Base-by-base conservation (phyloP, 2,888 invertebrate genomes). In the Hypomecis atomaria region DNA sequence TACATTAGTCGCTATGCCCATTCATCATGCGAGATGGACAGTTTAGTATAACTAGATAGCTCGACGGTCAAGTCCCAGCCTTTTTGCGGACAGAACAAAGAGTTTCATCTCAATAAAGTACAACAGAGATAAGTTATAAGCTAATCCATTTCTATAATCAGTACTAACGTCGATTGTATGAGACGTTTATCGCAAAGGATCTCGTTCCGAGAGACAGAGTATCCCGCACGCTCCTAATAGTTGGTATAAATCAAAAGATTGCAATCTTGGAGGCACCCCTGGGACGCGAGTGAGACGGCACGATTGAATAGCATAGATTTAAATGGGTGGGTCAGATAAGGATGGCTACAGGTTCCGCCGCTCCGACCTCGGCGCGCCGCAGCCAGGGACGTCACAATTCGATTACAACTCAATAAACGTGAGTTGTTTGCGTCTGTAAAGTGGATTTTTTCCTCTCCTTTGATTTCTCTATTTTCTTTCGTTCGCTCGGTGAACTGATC, bases 231-330 rank as follows among this genome's bases (percentile, higher is more conserved):
- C 86, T 91, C 91, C 92, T 92, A 92, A 92, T 92, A 92, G 92
- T 92, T 90, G 90, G 89, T 90, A 92, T 92, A 92, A 92, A 92
- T 92, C 92, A 92, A 92, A 92, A 92, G 92, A 92, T 92, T 91
- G 91, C 92, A 91, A 92, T 92, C 92, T 91, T 87, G 82, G 83
- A 87, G 86, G 91, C 90, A 91, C 92, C 92, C 92, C 89, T 89
- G 92, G 90, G 92, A 92, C 79, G 83, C 87, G 89, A 92, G 91
- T 83, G 92, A 92, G 92, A 92, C 83, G 87, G 88, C 90, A 92
- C 87, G 90, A 92, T 92, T 92, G 92, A 92, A 92, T 87, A 89
- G 92, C 92, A 92, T 92, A 91, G 92, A 92, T 90, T 92, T 92
- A 92, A 92, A 92, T 91, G 86, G 88, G 81, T 83, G 87, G 87